Conservation (phyloP, 2,113 vertebrate genomes). For the Chlorodrepanis virens region DNA sequence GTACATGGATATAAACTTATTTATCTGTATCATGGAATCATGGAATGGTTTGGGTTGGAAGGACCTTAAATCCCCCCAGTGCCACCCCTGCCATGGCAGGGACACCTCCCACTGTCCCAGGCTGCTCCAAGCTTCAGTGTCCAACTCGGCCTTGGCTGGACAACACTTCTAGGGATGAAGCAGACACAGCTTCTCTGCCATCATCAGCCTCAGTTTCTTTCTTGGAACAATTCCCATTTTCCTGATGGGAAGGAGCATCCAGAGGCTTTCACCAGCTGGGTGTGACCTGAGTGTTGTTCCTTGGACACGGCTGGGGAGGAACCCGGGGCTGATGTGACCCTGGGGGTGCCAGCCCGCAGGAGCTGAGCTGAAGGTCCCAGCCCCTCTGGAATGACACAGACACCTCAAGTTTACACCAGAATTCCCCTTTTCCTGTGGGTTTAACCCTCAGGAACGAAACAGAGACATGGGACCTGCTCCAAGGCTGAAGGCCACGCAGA, state of each 20-base stretch:
- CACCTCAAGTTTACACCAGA: not conserved
- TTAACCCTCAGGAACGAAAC: not conserved
- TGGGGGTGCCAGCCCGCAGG: fast-evolving
- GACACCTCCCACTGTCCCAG: not conserved
- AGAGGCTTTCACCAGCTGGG: not conserved
- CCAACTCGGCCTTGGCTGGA: not conserved
- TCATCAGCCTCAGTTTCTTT: not conserved
- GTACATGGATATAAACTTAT: too few species aligned
- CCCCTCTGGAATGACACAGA: not conserved
- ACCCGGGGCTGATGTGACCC: fast-evolving
- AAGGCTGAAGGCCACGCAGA: not conserved
- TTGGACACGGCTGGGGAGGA: not conserved
- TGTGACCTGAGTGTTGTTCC: fast-evolving
- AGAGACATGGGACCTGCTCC: not conserved
- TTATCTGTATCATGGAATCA: not conserved
- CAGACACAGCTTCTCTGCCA: not conserved
- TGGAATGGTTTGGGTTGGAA: not conserved
- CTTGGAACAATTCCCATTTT: not conserved
- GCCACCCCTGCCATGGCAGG: too few species aligned
- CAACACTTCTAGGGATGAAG: not conserved
- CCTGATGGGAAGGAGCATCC: not conserved
- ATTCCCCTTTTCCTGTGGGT: not conserved
- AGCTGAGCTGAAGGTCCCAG: not conserved
- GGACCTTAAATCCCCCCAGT: not conserved
- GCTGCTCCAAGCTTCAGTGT: fast-evolving